phyloP scores from a whole-genome alignment of 2,113 vertebrate genomes.

The Atlantisia rogersi region DNA sequence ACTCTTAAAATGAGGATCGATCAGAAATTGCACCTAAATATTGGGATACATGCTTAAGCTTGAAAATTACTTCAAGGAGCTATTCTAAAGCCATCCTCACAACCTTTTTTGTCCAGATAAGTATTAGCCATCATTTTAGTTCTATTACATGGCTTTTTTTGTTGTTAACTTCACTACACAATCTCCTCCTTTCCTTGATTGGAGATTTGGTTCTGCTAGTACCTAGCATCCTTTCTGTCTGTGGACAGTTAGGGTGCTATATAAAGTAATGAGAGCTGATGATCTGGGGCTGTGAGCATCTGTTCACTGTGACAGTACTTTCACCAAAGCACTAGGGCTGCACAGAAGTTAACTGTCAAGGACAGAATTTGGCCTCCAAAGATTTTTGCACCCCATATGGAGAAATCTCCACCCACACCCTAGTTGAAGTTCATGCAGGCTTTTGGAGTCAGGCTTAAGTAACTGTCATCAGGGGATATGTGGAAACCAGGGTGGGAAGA shows the following conservation, averaged over 20 bases:
- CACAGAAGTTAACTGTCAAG: constrained; percentile 48
- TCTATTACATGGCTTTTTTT: neutral
- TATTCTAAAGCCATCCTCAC: neutral
- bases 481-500: constrained; percentile 46
- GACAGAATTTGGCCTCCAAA: constrained; percentile 57
- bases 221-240: neutral
- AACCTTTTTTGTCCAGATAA: neutral
- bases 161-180: neutral
- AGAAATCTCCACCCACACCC: constrained; percentile 3
- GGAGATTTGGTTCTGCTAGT: neutral
- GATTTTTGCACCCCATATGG: constrained; percentile 54
- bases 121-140: neutral
- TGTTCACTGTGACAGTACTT: neutral
- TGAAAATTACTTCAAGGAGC: neutral
- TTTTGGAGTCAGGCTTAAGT: constrained; percentile 35
- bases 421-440: constrained; percentile 23
- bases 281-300: neutral
- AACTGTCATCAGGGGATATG: neutral
- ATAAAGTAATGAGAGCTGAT: constrained; percentile 41
- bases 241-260: neutral
- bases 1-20: neutral
- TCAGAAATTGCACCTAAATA: neutral
- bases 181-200: neutral
- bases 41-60: neutral
- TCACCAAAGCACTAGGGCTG: constrained; percentile 8